Conservation (phyloP, 2,888 invertebrate species). For the Drosophila siamana region DNA sequence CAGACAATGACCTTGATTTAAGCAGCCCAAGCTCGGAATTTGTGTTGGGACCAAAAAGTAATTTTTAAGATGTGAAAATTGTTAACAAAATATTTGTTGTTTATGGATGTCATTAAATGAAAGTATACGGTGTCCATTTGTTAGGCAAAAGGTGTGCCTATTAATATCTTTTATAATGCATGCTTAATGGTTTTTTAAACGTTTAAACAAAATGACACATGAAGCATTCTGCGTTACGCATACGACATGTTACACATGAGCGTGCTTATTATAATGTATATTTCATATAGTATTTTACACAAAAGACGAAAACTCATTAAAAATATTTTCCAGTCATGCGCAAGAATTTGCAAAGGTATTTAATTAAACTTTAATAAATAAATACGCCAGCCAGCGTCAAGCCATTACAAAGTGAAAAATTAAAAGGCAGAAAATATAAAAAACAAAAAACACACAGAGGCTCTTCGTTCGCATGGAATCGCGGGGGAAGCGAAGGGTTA, state of each 20-base stretch:
- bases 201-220: conserved; percentile 39
- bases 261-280: conserved; percentile 13
- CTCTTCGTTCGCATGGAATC: background rate
- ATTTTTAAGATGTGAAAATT: background rate
- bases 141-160: background rate
- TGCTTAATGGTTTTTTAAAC: conserved; percentile 49
- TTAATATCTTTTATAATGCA: conserved; percentile 5
- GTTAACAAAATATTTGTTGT: background rate
- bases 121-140: background rate
- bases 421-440: conserved; percentile 51
- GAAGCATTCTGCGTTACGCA: conserved; percentile 14
- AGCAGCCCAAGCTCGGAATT: background rate
- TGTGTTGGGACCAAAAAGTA: background rate
- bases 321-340: conserved; percentile 73
- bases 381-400: conserved; percentile 41
- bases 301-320: conserved; percentile 75
- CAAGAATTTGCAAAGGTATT: conserved; percentile 74
- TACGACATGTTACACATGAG: conserved; percentile 41
- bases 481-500: conserved; percentile 9
- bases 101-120: background rate
- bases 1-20: conserved; percentile 39
- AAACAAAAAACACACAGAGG: conserved; percentile 24
- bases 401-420: conserved; percentile 57
- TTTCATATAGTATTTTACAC: conserved; percentile 42
- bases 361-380: conserved; percentile 78